phyloP scores from a whole-genome alignment of 2,888 invertebrate species.

The Suillia variegata region DNA sequence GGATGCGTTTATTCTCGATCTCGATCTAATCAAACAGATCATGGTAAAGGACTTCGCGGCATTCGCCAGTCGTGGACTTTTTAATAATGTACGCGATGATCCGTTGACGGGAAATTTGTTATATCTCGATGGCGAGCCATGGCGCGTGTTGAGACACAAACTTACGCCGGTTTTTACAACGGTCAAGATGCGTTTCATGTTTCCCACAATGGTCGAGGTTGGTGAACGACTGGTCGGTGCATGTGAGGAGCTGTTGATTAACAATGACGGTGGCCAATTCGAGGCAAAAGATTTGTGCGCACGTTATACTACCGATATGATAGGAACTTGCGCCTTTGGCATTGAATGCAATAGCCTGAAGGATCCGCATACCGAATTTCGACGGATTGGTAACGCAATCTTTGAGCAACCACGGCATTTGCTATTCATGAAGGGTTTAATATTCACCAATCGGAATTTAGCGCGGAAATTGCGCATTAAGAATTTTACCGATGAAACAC shows the following conservation, averaged over 20 bases:
- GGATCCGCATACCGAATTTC: constrained; percentile 57
- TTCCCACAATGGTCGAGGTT: constrained; percentile 46
- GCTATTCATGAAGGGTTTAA: constrained; percentile 30
- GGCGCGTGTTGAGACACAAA: constrained; percentile 61
- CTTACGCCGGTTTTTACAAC: constrained; percentile 63
- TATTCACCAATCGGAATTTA: constrained; percentile 33
- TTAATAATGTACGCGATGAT: constrained; percentile 49
- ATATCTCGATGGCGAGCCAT: constrained; percentile 56
- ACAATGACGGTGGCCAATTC: constrained; percentile 44
- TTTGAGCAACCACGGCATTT: constrained; percentile 25
- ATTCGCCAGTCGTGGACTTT: constrained; percentile 54
- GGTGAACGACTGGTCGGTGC: constrained; percentile 23
- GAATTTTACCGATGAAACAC: constrained; percentile 35
- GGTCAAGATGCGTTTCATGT: constrained; percentile 63
- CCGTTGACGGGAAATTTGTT: constrained; percentile 54
- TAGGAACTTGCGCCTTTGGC: constrained; percentile 63
- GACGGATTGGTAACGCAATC: constrained; percentile 37
- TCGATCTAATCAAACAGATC: constrained; percentile 50
- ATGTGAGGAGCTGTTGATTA: constrained; percentile 25
- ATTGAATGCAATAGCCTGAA: constrained; percentile 61
- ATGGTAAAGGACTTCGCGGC: constrained; percentile 56
- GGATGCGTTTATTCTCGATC: constrained; percentile 40
- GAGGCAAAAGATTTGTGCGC: constrained; percentile 59
- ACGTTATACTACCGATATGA: constrained; percentile 63
- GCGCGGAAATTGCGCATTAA: constrained; percentile 35